Conservation (phyloP, 2,797 vertebrate species). For the Kryptopterus vitreolus region DNA sequence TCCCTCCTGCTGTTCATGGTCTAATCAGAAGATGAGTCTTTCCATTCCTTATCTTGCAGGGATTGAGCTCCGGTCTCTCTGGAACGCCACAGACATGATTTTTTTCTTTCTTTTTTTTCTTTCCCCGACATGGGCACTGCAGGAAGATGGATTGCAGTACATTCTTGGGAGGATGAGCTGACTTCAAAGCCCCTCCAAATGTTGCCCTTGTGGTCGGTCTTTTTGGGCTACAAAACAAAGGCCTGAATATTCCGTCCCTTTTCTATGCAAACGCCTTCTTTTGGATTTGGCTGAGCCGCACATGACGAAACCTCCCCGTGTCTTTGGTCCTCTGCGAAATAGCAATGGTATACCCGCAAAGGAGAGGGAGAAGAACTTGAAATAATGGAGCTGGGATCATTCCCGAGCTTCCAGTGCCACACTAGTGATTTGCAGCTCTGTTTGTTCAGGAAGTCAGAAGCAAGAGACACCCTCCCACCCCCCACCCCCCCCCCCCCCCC, state of each 20-base stretch:
- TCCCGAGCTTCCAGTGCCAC: conserved; percentile 26
- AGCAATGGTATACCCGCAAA: conserved; percentile 26
- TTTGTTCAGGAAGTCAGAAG: conserved; percentile 32
- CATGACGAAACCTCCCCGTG: conserved; percentile 12
- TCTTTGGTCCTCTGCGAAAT: conserved; percentile 18
- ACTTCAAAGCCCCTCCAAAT: conserved; percentile 50
- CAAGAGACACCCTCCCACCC: no score
- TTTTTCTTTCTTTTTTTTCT: no score
- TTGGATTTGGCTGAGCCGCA: conserved; percentile 24
- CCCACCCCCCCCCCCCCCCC: no score
- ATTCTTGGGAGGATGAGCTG: conserved; percentile 47
- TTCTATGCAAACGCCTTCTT: conserved; percentile 30
- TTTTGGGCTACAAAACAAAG: conserved; percentile 43
- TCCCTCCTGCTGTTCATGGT: conserved; percentile 26
- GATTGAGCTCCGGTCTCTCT: conserved; percentile 14
- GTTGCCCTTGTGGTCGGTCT: conserved; percentile 33
- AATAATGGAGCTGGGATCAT: conserved; percentile 38
- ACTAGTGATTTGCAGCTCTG: conserved; percentile 41
- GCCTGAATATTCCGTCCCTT: conserved; percentile 30
- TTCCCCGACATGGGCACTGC: conserved; percentile 33
- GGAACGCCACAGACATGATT: conserved; percentile 10
- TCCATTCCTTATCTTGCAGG: conserved; percentile 22
- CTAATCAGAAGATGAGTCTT: conserved; percentile 50
- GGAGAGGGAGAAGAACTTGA: conserved; percentile 31
- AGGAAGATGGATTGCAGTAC: conserved; percentile 34